Conservation (phyloP, 2,113 vertebrate genomes). For the Dicrurus megarhynchus region DNA sequence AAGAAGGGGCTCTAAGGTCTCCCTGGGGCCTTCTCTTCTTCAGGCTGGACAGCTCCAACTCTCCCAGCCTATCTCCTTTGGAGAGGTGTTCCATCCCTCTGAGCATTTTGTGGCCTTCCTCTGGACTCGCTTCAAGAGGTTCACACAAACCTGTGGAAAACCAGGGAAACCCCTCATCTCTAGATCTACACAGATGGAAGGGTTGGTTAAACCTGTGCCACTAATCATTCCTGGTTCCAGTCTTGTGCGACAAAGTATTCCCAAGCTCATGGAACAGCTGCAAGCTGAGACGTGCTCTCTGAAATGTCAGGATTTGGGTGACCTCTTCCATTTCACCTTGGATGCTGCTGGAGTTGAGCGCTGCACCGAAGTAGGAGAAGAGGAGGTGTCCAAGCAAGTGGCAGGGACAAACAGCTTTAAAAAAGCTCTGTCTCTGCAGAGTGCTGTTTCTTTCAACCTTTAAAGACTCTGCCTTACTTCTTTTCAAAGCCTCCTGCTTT, state of each 20-base stretch:
- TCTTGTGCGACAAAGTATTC: not conserved
- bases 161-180: not conserved
- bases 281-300: accelerated
- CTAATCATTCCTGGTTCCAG: not conserved
- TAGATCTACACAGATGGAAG: not conserved
- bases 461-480: not conserved
- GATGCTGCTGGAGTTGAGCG: not conserved
- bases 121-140: not conserved
- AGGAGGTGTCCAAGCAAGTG: not conserved
- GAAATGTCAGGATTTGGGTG: not conserved
- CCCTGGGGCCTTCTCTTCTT: not conserved
- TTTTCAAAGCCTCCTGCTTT: conserved; percentile 37
- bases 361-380: not conserved
- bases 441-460: conserved; percentile 50
- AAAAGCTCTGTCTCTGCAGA: not conserved
- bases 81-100: not conserved
- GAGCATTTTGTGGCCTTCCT: not conserved
- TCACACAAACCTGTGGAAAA: not conserved
- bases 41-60: not conserved
- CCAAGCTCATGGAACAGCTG: not conserved
- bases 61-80: not conserved
- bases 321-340: not conserved
- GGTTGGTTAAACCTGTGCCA: not conserved
- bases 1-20: not conserved
- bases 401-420: not conserved